Percentiles rank a stretch among this genome's conserved stretches.
Conservation (phyloP, 2,797 vertebrate genomes). For the Mormyrops boulengeri region DNA sequence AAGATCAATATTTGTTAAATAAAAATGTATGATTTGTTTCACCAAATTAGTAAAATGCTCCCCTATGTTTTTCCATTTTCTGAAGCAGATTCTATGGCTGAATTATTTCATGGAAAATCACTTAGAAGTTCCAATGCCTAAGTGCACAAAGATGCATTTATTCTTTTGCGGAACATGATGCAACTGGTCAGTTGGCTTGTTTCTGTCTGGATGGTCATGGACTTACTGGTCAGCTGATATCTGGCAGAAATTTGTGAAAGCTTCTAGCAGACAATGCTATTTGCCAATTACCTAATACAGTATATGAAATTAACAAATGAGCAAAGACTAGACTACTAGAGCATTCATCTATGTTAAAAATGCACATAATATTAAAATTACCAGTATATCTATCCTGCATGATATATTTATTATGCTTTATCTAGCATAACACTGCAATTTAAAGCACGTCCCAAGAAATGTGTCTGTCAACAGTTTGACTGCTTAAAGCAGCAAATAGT, state of each 20-base stretch:
- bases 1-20: background rate
- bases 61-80: background rate
- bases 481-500: conserved; percentile 48
- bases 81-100: background rate
- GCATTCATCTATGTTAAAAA: conserved; percentile 33
- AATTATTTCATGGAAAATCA: background rate
- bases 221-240: background rate
- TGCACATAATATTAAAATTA: background rate
- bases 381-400: background rate
- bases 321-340: background rate
- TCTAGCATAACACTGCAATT: background rate
- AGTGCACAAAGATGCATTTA: background rate
- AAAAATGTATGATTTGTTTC: background rate
- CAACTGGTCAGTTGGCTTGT: background rate
- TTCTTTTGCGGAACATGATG: background rate
- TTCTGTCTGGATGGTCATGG: background rate
- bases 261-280: background rate
- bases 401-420: background rate
- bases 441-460: background rate
- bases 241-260: background rate
- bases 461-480: background rate
- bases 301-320: background rate
- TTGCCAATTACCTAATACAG: background rate
- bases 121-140: background rate
- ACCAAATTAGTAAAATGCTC: background rate